Evolutionary conservation across 1,140 invertebrate genomes (phyloP), one percentile per base, ranked within the genome.

Genomic region (Piezodorus guildinii): DNA sequence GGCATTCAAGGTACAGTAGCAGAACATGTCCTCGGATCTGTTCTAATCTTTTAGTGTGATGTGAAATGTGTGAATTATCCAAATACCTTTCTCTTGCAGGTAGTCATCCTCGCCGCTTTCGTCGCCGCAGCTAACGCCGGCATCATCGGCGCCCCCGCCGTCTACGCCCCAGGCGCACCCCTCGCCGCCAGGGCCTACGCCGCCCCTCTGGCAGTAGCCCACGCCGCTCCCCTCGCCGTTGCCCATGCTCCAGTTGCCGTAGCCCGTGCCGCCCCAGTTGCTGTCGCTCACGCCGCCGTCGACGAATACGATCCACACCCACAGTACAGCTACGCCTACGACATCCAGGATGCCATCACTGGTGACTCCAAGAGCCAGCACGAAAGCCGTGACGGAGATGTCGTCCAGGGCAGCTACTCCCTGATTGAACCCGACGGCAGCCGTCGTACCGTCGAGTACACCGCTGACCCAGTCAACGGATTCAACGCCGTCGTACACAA

Each of bases 291-390:
- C 34, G 62, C 44, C 12, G 59, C 58, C 23, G 46, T 63, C 59
- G 78, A 72, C 46, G 68, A n/a, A 66, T 74, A 75, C 49, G 76
- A 80, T 62, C 75, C 78, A 25, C 76, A 81, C 65, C 80, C 69
- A 44, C 65, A 69, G 43, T 71, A 71, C 67, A 67, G 66, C 58
- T 71, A 67, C 67, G 64, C 68, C 45, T 71, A 71, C 59, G 63
- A 62, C 56, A 68, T 73, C n/a, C 61, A 65, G 43, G 72, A 49
- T n/a, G n/a, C 46, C 21, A 6, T 49, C 46, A 49, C 46, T n/a
- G 46, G 46, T 39, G 54, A 58, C n/a, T n/a, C 54, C 54, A 58
- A 58, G 54, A 58, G 16, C 54, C 54, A 58, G 54, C 54, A 58
- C 23, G 54, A 58, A 15, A 23, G n/a, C 54, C 54, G 54, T 23